Evolutionary conservation across 1,140 invertebrate genomes (phyloP).

Genomic region (Bombus haemorrhoidalis): DNA sequence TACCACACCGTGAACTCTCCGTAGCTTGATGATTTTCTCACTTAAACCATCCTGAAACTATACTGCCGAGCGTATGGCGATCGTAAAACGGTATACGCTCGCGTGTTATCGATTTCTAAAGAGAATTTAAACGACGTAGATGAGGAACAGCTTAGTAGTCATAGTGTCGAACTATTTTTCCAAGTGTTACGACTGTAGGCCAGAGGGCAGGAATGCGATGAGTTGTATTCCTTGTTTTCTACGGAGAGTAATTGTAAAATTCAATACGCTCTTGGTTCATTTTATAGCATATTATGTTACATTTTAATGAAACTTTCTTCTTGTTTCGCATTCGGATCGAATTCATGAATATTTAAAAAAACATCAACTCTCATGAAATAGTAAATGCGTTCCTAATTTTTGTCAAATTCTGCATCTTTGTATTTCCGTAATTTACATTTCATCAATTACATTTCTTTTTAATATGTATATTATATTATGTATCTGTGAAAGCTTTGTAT

Average conservation of each 20-base stretch:
- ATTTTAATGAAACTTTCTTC: neutral
- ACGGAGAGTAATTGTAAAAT: no score
- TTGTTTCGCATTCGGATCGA: neutral
- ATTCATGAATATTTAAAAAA: neutral
- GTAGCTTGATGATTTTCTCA: slow-evolving; percentile 58
- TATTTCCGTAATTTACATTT: no score
- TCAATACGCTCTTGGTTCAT: no score
- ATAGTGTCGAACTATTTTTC: neutral
- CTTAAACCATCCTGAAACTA: slow-evolving; percentile 49
- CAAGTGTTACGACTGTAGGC: neutral
- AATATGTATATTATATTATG: no score
- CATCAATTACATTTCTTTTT: no score
- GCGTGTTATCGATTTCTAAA: slow-evolving; percentile 9
- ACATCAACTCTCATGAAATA: neutral
- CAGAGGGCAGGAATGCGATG: neutral
- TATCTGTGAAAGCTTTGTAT: no score
- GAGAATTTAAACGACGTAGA: neutral
- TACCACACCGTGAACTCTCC: slow-evolving; percentile 4
- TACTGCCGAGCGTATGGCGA: slow-evolving; percentile 17
- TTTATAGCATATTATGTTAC: no score
- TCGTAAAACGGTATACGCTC: slow-evolving; percentile 37
- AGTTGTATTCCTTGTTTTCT: neutral
- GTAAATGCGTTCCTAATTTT: neutral
- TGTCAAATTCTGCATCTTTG: no score
- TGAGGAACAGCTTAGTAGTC: neutral